A percentile compares a stretch with the other conserved stretches of the same genome.
Evolutionary conservation across 1,140 invertebrate genomes (phyloP).

Genomic region (Drosophila ironensis): DNA sequence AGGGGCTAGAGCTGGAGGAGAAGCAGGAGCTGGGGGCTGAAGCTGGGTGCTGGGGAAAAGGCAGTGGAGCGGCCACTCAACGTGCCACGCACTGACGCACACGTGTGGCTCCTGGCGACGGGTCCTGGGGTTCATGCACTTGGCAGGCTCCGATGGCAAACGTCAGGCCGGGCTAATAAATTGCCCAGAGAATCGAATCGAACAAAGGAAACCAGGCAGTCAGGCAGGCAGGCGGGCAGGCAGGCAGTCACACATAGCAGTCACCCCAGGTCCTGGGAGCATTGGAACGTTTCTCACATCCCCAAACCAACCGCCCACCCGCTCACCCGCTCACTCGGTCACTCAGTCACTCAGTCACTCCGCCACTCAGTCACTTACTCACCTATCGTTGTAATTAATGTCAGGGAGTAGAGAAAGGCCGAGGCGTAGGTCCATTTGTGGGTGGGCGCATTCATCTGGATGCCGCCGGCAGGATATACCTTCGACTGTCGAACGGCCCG

Average conservation of each 20-base stretch:
- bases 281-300: too few relatives aligned
- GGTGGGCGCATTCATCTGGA: conserved; percentile 82
- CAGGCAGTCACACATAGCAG: too few relatives aligned
- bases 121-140: conserved; percentile 22
- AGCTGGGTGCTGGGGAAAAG: conserved; percentile 2
- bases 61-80: conserved; percentile 63
- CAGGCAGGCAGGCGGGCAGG: not conserved
- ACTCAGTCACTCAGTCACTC: not conserved
- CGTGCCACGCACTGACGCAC: conserved; percentile 50
- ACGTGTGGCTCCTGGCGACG: not conserved
- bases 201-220: not conserved
- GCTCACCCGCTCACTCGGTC: too few relatives aligned
- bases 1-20: conserved; percentile 2
- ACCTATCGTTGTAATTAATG: conserved; percentile 98
- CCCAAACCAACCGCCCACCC: too few relatives aligned
- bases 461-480: conserved; percentile 69
- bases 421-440: conserved; percentile 95
- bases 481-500: conserved; percentile 81
- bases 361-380: conserved; percentile 56
- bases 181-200: conserved; percentile 51
- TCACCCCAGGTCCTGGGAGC: not conserved
- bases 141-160: conserved; percentile 64
- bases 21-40: not conserved
- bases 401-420: conserved; percentile 96
- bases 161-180: conserved; percentile 69